Evolutionary conservation across 2,113 vertebrate species (phyloP), one percentile per base, ranked within the genome.

Genomic region (Pao palembangensis): DNA sequence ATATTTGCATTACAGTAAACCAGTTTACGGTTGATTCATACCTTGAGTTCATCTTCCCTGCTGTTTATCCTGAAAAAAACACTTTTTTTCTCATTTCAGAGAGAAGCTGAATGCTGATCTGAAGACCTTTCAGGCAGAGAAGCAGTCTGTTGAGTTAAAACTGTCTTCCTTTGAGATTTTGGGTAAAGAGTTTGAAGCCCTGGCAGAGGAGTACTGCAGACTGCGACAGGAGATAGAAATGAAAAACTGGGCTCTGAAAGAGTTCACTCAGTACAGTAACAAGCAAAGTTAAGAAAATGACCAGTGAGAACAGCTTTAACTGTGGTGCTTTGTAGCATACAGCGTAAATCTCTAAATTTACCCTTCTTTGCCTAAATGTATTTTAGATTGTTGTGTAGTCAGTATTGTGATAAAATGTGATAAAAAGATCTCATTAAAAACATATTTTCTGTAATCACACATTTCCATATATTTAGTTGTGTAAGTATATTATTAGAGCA

Each of bases 91-190:
- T 47, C 44, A 16, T 47, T 71, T n/a, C 70, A 92, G 91, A 64
- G 82, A 82, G 62, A 84, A 65, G 61, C 78, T 92, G 59, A 76
- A 70, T 17, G 50, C 67, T 0, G 83, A 91, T 52, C 76, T 90
- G 56, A 86, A 79, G 52, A 43, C 69, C 25, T 56, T 64, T 2
- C 78, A 64, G 56, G 61, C 14, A 3, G 88, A 92, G 64, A 90
- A 89, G 69, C 88, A 85, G 56, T 76, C 76, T 0, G 51, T 85
- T 2, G 83, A 90, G 60, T 66, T 67, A 0, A 89, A 86, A 4
- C 81, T 92, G 55, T 66, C 84, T 2, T 91, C 91, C 7, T 91
- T 92, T 49, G 80, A 90, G 81, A 88, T 91, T 53, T 78, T 92
- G 51, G 91, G 91, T 11, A 84, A 77, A 61, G 90, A 89, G 11